Percentiles rank a stretch among this genome's conserved stretches.
phyloP scores from a whole-genome alignment of 1,140 invertebrate species.

The Macrotrachela quadricornifera region DNA sequence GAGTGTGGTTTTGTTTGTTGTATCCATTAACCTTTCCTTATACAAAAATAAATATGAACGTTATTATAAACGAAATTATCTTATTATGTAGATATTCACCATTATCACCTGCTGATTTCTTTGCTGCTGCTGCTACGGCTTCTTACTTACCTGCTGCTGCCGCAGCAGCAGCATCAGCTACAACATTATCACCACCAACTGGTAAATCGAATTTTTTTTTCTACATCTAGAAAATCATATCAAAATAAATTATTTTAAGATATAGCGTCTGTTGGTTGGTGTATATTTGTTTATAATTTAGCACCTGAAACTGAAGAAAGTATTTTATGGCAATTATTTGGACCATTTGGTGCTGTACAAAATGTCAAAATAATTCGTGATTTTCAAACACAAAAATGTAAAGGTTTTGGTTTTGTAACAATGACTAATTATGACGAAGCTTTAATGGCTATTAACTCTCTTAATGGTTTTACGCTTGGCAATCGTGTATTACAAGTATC shows the following conservation, averaged over 20 bases:
- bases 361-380: constrained; percentile 86
- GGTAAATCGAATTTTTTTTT: background rate
- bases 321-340: constrained; percentile 92
- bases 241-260: background rate
- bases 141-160: background rate
- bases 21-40: no score
- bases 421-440: constrained; percentile 99
- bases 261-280: constrained; percentile 42
- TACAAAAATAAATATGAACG: no score
- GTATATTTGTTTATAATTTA: constrained; percentile 95
- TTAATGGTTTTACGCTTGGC: constrained; percentile 89
- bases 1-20: no score
- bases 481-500: constrained; percentile 93
- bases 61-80: no score
- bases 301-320: constrained; percentile 94
- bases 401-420: constrained; percentile 97
- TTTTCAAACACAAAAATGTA: constrained; percentile 93
- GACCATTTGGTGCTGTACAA: constrained; percentile 92
- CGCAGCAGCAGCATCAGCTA: background rate
- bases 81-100: no score
- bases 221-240: background rate
- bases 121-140: no score
- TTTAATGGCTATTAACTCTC: constrained; percentile 78
- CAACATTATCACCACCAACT: background rate
- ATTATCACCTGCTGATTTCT: no score